Evolutionary conservation across 2,113 vertebrate genomes (phyloP), one percentile per base, ranked within the genome.

Genomic region (Litocranius walleri): DNA sequence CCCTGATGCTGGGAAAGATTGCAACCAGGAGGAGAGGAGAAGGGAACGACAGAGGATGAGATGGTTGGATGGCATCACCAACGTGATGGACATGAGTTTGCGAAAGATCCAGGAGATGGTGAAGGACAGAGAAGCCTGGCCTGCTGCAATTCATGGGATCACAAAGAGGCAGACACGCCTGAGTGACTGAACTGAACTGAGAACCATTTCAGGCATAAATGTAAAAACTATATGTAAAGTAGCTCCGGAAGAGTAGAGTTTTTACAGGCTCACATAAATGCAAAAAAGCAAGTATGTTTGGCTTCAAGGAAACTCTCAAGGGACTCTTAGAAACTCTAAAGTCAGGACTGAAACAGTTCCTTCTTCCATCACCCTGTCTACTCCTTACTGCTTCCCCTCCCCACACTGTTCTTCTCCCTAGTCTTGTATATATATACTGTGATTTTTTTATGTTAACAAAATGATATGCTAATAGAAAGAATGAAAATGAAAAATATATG

Each of bases 381-480:
- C 11, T 77, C 30, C 23, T 57, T 36, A 48, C 6, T 0, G 0
- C 6, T 43, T 5, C 25, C 25, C 33, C 0, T 33, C 14, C 7
- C 14, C 40, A 0, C 3, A 11, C 3, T n/a, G 43, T 7, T 50
- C 15, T 77, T 96, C 19, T 54, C 11, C 11, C 13, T 48, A 43
- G 16, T 92, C 13, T 87, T 40, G 59, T 52, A 6, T 10, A 54
- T 10, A 54, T 80, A 67, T 89, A 36, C 3, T 86, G 29, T 94
- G 29, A 77, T 67, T 57, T 52, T 52, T 9, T 33, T 89, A 78
- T 90, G 93, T 95, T 80, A 57, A 13, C 57, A 91, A 95, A 45
- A 30, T 77, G 45, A 48, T 52, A 14, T 83, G 57, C 12, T 52
- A 54, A 19, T 43, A 5, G 21, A 6, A 43, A 25, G 61, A 62